Evolutionary conservation across 2,888 invertebrate genomes (phyloP), one percentile per base, ranked within the genome.

Genomic region (Ashinkailepas kermadecensis): DNA sequence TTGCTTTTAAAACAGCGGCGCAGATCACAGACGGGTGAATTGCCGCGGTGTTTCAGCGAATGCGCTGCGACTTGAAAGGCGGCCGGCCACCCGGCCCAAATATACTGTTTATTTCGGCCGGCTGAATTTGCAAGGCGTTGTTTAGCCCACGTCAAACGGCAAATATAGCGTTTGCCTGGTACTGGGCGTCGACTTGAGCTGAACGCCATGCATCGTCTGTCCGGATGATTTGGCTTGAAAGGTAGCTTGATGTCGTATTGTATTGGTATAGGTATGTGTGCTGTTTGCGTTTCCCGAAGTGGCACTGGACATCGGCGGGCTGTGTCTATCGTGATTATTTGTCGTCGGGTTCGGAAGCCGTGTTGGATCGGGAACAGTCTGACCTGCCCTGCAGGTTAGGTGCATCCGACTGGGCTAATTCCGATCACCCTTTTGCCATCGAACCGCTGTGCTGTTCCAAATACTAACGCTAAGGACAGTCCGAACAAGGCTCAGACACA

Each of bases 1-100:
- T 74, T 74, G 21, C 74, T 74, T 74, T 74, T 54, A 74, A 74
- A 74, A 74, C 74, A 74, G 74, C 74, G 74, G 74, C 74, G 21
- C 74, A 56, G 54, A 74, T 74, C 74, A 74, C 74, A 74, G 74
- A 74, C 74, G 21, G 74, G 18, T 12, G 74, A 9, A 54, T 74
- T 54, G 54, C 74, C 21, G 21, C 21, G 21, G 54, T 56, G 74
- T 74, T 74, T 15, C 18, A 18, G 54, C 74, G 54, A 23, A 54
- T 21, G 54, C 56, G 6, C 54, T 56, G 74, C 21, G 74, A 74
- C 74, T 74, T 74, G 74, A 74, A 74, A 74, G 74, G 74, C 74
- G 56, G 74, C 74, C 54, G 23, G 18, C 54, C 23, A 21, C 13
- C 54, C 21, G 74, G 18, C 21, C 39, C 23, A 56, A 56, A 74